Base-by-base conservation (phyloP, 2,888 invertebrate species). In the Eristalis arbustorum region DNA sequence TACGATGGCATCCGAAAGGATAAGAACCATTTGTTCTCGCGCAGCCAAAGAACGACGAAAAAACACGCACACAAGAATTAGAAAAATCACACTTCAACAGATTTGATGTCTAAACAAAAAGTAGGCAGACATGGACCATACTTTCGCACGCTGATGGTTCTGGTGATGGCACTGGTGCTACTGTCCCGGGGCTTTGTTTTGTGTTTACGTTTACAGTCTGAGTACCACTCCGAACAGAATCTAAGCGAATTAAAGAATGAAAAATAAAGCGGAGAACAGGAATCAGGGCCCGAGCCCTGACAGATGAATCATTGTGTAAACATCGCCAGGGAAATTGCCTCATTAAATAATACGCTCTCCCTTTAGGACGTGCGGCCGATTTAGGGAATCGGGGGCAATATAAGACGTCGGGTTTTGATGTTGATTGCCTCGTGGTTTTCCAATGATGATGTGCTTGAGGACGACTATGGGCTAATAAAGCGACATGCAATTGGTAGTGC, bases 81-180 rank as follows among this genome's bases (percentile, higher is more conserved):
- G 83, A 71, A 75, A 83, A 83, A 87, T 83, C 78, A 87, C 83
- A 87, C 87, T 87, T 87, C 83, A 87, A 83, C 83, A 75, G 83
- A 87, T 87, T 83, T 78, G 78, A 87, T 87, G 83, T 79, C 87
- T 83, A 87, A 87, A 87, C 87, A 87, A 87, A 87, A 83, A 75
- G 67, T 72, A 68, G 37, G 42, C 72, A 87, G 87, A 87, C 83
- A 83, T 83, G 87, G 83, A 74, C 87, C 87, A 87, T 87, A 87
- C 87, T 87, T 82, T 83, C 71, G 87, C 87, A 82, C 74, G 74
- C 61, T 64, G 13, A 40, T 68, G 75, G 57, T 57, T 68, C n/a
- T 11, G 37, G 14, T 61, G 18, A 18, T 66, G 64, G 22, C 34
- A 11, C 56, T 67, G 28, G 40, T 31, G 40, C 73, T 66, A 42